These are phyloP conservation scores for Porites divaricata DNA, from an alignment of 92 coral and sea anemone genomes.

Conservation along the genomic window DNA sequence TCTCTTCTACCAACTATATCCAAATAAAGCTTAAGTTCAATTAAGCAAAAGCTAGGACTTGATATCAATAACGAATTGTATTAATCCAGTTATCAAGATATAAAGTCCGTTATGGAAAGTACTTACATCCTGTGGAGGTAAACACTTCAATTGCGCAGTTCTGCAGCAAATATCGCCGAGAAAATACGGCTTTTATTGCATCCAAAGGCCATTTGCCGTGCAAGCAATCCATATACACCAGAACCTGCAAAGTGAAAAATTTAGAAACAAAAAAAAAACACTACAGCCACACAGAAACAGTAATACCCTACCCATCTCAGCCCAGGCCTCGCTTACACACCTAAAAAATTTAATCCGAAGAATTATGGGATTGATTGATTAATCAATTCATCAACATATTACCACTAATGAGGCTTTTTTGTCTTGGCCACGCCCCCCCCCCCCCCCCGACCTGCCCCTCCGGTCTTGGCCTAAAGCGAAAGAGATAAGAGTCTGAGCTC, in stretches of 20 bases:
- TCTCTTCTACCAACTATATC: too few relatives aligned
- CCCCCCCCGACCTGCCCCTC: too few relatives aligned
- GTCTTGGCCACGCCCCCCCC: too few relatives aligned
- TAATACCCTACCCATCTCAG: not conserved
- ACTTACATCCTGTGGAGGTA: slow-evolving; percentile 92
- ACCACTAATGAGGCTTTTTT: too few relatives aligned
- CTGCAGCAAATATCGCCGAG: slow-evolving; percentile 92
- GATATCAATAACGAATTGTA: not conserved
- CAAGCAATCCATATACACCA: slow-evolving; percentile 87
- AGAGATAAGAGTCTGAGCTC: too few relatives aligned
- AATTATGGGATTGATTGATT: too few relatives aligned
- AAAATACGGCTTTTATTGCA: slow-evolving; percentile 92
- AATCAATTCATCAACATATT: too few relatives aligned
- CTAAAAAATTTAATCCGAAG: not conserved
- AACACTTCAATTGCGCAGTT: slow-evolving; percentile 93
- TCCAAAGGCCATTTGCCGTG: slow-evolving; percentile 98
- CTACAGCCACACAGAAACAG: not conserved
- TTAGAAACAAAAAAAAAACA: not conserved
- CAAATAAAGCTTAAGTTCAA: not conserved
- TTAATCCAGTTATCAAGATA: not conserved
- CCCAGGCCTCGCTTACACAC: not conserved
- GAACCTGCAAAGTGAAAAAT: slow-evolving; percentile 62
- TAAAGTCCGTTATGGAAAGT: not conserved
- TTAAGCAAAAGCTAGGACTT: not conserved
- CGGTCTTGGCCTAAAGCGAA: too few relatives aligned